A percentile compares a stretch with the other conserved stretches of the same genome.
phyloP scores from a whole-genome alignment of 2,797 vertebrate genomes.

The Onychomys torridus region DNA sequence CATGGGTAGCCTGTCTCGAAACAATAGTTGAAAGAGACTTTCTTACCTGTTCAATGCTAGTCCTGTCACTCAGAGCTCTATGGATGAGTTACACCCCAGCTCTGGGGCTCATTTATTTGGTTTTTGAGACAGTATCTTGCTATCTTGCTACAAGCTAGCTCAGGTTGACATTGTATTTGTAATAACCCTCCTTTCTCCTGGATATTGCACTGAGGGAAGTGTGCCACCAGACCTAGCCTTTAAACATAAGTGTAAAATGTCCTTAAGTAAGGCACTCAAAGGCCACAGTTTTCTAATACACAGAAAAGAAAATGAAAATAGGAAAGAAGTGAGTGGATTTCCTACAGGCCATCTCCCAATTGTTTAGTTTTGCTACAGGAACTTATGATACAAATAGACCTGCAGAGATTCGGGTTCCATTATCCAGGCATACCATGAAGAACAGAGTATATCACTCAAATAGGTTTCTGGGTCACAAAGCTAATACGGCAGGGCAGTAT shows the following conservation, averaged over 20 bases:
- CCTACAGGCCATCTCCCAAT: background rate
- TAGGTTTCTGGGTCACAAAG: slow-evolving; percentile 29
- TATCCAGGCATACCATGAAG: background rate
- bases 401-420: slow-evolving; percentile 34
- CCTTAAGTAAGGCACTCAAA: background rate
- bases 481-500: slow-evolving; percentile 18
- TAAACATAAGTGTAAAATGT: slow-evolving; percentile 26
- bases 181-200: background rate
- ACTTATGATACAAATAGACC: slow-evolving; percentile 49
- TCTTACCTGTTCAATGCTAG: background rate
- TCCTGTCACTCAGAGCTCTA: background rate
- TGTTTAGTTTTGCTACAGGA: background rate
- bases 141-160: background rate
- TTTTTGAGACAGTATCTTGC: background rate
- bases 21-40: background rate
- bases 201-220: background rate
- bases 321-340: slow-evolving; percentile 36
- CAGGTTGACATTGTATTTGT: background rate
- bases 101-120: background rate
- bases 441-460: slow-evolving; percentile 1
- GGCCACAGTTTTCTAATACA: background rate
- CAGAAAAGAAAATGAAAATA: slow-evolving; percentile 14
- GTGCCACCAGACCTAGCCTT: background rate
- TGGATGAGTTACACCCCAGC: too few species aligned
- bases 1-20: background rate